Evolutionary conservation across 1,140 invertebrate species (phyloP).

Genomic region (Muscidifurax raptorellus): DNA sequence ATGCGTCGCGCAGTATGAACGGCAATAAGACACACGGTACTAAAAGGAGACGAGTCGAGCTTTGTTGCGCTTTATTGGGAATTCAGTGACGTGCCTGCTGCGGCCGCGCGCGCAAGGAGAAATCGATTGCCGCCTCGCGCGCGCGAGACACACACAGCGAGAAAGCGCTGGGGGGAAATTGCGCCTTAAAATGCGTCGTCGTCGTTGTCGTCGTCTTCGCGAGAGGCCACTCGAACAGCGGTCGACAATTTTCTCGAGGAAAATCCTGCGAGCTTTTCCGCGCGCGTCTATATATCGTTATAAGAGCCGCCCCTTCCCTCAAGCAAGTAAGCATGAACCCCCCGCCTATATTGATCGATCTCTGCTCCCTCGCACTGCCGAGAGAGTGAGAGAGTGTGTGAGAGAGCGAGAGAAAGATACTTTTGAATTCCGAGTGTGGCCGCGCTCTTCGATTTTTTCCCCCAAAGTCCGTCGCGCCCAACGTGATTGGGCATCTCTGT

Average conservation of each 20-base stretch:
- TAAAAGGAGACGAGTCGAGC: conserved; percentile 32
- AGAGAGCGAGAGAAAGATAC: background rate
- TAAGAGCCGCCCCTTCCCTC: background rate
- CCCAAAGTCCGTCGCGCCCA: background rate
- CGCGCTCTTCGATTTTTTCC: background rate
- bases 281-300: background rate
- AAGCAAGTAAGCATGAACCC: background rate
- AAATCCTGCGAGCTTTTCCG: background rate
- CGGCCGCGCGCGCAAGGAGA: background rate
- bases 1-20: background rate
- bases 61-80: conserved; percentile 66
- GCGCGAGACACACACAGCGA: too few species aligned
- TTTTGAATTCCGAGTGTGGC: background rate
- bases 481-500: too few species aligned
- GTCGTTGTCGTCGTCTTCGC: background rate
- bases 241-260: background rate
- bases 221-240: too few species aligned
- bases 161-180: background rate
- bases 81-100: conserved; percentile 55
- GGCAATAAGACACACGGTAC: background rate
- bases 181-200: background rate
- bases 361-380: background rate
- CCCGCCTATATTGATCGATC: background rate
- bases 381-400: too few species aligned
- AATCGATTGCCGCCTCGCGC: background rate